phyloP scores from a whole-genome alignment of 2,797 vertebrate species.

The Gobio occitaniae region DNA sequence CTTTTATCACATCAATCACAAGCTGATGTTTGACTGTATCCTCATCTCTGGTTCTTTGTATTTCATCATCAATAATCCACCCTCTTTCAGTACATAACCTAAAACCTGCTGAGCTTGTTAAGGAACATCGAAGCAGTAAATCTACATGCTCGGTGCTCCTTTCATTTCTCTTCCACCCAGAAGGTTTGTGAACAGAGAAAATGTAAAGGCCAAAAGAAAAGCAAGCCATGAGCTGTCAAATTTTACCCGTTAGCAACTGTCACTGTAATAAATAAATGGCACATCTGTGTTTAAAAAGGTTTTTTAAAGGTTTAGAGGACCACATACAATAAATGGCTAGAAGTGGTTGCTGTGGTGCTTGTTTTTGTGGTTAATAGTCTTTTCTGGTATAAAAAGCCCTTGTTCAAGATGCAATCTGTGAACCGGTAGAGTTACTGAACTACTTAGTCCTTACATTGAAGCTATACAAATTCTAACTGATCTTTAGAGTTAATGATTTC shows the following conservation, averaged over 20 bases:
- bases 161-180: not conserved
- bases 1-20: not conserved
- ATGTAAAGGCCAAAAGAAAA: not conserved
- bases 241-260: not conserved
- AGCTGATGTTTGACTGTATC: not conserved
- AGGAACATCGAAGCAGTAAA: not conserved
- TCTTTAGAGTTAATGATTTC: not conserved
- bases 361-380: not conserved
- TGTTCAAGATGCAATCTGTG: not conserved
- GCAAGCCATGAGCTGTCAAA: not conserved
- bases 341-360: not conserved
- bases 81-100: not conserved
- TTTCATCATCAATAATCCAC: slow-evolving; percentile 7
- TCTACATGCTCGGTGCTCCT: slow-evolving; percentile 15
- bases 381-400: not conserved
- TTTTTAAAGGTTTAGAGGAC: not conserved
- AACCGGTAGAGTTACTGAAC: not conserved
- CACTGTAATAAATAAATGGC: not conserved
- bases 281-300: not conserved
- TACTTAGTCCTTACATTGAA: not conserved
- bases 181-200: not conserved
- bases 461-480: too few relatives aligned
- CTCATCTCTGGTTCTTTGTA: not conserved
- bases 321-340: not conserved
- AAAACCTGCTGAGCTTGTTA: slow-evolving; percentile 37